Evolutionary conservation across 2,113 vertebrate species (phyloP).

Genomic region (Microtus oregoni): DNA sequence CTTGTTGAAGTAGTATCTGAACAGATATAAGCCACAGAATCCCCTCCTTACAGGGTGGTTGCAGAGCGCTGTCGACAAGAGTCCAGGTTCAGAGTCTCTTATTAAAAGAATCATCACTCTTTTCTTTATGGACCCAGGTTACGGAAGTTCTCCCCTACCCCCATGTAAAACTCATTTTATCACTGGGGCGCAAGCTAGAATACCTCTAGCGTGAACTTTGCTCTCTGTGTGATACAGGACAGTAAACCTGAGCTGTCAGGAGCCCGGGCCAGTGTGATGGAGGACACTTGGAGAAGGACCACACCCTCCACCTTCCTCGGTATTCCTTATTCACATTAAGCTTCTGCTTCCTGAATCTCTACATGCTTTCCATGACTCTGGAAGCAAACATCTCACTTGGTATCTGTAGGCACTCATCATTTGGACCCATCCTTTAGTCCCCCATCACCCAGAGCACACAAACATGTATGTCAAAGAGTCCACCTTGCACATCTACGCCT

Average conservation of each 20-base stretch:
- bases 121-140: background rate
- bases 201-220: background rate
- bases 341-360: background rate
- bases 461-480: background rate
- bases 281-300: background rate
- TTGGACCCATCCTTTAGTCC: background rate
- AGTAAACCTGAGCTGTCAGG: background rate
- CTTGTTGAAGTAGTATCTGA: constrained; percentile 68
- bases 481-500: background rate
- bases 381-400: background rate
- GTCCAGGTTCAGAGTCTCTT: background rate
- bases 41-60: background rate
- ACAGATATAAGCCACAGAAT: rapidly evolving
- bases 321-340: background rate
- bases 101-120: background rate
- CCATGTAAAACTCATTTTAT: background rate
- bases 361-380: background rate
- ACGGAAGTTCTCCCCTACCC: background rate
- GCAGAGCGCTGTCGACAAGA: constrained; percentile 41
- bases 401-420: background rate
- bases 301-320: background rate
- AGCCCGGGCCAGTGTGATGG: background rate
- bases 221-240: background rate
- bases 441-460: background rate
- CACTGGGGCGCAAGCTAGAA: background rate